These are phyloP conservation scores for Pangasianodon hypophthalmus DNA, from an alignment of 2,113 vertebrate genomes.

Conservation along the genomic window DNA sequence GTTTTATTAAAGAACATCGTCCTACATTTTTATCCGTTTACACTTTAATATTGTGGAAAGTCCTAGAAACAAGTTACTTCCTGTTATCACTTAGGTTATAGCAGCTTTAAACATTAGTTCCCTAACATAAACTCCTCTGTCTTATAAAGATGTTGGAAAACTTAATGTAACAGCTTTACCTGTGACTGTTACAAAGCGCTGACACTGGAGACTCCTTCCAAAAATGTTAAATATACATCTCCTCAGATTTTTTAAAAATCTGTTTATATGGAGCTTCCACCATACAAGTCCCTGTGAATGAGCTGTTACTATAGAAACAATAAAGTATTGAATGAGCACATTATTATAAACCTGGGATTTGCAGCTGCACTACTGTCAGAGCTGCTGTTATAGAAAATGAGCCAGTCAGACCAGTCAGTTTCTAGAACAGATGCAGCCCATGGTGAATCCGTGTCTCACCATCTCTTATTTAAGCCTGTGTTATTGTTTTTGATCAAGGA, in stretches of 20 bases:
- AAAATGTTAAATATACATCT: not conserved
- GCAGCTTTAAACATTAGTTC: not conserved
- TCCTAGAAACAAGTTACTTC: not conserved
- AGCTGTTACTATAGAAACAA: not conserved
- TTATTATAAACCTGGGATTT: not conserved
- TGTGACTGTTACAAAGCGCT: not conserved
- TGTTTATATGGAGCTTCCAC: not conserved
- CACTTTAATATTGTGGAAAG: not conserved
- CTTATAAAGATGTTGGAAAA: not conserved
- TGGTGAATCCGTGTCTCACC: not conserved
- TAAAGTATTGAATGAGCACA: not conserved
- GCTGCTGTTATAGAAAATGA: not conserved
- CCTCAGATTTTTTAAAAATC: not conserved
- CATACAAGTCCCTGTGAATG: not conserved
- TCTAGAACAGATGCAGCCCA: not conserved
- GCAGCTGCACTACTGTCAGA: not conserved
- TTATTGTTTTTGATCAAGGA: conserved; percentile 35
- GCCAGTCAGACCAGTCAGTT: conserved; percentile 15
- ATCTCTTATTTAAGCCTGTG: conserved; percentile 33
- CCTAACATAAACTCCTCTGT: not conserved
- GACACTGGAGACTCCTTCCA: not conserved
- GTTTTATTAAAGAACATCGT: too few relatives aligned
- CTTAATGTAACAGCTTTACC: not conserved
- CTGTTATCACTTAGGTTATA: not conserved
- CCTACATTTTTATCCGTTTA: too few relatives aligned